Base-by-base conservation (phyloP, 2,888 invertebrate genomes). In the Rhodophaea formosa region DNA sequence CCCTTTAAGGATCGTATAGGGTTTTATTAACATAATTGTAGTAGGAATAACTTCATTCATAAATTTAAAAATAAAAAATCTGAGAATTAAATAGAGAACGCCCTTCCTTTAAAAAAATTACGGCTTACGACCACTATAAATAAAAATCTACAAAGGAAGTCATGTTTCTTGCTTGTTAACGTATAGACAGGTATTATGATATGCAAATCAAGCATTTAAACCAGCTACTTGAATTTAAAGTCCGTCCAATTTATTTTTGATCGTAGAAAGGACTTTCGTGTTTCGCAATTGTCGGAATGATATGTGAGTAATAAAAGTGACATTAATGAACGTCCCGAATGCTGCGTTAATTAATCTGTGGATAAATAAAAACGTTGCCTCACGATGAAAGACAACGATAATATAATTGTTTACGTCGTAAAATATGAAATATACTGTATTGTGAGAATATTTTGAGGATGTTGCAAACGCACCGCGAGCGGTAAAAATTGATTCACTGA, bases 251-350 rank as follows among this genome's bases (percentile, higher is more conserved):
- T 61, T 58, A 60, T 60, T 60, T 59, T 62, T 60, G 43, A 55
- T 58, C 17, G 59, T 55, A 62, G 59, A 60, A 65, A 66, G 63
- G 64, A 60, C 57, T 65, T 60, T 63, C 64, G 64, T 65, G 67
- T 75, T 74, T 64, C 71, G 67, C 69, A 75, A 77, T 75, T 72
- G 71, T 70, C 62, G 62, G 72, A 77, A 79, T 81, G 79, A 82
- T 74, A 75, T 75, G 76, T 76, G 72, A 71, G 79, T 70, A 75
- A 82, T 83, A 82, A 83, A 82, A 73, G 61, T 78, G 82, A 81
- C 83, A 63, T 75, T 82, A 80, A 83, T 80, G 77, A 74, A 60
- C 71, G 62, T 65, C 64, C 64, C 70, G 65, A 72, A 72, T 71
- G 71, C 67, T 70, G 66, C 63, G 69, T 73, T 75, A 82, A 83